Evolutionary conservation across 2,888 invertebrate species (phyloP), one percentile per base, ranked within the genome.

Genomic region (Acleris sparsana): DNA sequence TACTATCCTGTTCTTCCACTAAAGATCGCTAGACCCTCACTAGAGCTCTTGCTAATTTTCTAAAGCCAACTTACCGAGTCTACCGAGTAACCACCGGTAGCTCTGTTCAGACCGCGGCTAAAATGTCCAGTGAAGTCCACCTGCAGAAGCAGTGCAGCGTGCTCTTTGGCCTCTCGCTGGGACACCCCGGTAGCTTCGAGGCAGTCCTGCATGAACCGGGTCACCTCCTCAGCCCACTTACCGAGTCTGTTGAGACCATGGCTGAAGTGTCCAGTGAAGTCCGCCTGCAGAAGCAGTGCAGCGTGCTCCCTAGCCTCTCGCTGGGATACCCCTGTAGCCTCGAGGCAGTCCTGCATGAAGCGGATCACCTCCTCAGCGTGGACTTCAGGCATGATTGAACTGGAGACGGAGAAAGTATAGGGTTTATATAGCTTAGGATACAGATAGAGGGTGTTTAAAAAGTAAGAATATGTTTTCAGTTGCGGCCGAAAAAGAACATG

Each of bases 101-200:
- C n/a, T n/a, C n/a, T 93, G 80, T 97, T 97, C 78, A 98, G 93
- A 6, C 98, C 98, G 83, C 98, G 98, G 75, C 97, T 97, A 78
- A 95, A 97, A 79, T 98, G 97, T 0, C 97, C 97, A 16, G 96
- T 93, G 72, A 94, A 93, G 81, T 98, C 97, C 4, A 97, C 97
- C 43, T 94, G 94, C 63, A 95, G 89, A 57, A 97, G 86, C 63
- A 96, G 90, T 53, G 95, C 94, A 0, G 95, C 95, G 13, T 96
- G 93, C 5, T 89, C 91, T 51, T 80, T 77, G 0, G 96, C 95
- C 72, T 96, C 95, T 0, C 84, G 76, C 53, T 75, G 73, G 0
- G 93, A 93, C 0, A 95, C 92, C 0, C 96, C 96, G 0, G 89
- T 94, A 6, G 93, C 93, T 46, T 76, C 76, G 86, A 97, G 89